phyloP scores from a whole-genome alignment of 2,113 vertebrate species.

The Halcyon malimbica region DNA sequence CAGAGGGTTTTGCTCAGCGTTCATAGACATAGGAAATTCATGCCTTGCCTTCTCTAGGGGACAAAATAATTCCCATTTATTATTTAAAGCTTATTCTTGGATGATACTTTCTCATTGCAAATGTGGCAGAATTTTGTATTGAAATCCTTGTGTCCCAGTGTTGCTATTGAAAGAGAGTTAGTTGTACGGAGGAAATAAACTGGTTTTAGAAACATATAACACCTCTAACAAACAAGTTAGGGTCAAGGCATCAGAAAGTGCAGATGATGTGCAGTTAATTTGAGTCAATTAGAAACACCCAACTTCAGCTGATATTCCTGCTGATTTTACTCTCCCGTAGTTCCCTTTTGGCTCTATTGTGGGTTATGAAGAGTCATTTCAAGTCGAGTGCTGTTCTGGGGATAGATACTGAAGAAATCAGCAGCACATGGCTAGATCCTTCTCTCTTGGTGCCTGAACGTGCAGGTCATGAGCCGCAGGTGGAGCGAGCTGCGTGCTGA shows the following conservation, averaged over 20 bases:
- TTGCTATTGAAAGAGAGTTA: not conserved
- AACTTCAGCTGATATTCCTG: not conserved
- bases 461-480: not conserved
- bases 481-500: not conserved
- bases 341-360: not conserved
- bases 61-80: not conserved
- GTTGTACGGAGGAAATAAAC: accelerated
- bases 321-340: not conserved
- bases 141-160: not conserved
- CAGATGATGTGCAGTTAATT: not conserved
- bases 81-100: not conserved
- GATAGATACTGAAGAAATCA: not conserved
- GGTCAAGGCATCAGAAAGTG: not conserved
- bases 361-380: not conserved
- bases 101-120: not conserved
- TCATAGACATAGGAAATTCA: not conserved
- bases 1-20: not conserved
- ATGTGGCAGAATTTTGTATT: not conserved
- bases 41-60: not conserved
- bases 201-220: not conserved
- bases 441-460: not conserved
- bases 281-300: not conserved
- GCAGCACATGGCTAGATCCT: not conserved
- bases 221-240: not conserved
- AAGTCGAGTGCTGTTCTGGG: accelerated